Base-by-base conservation (phyloP, 2,797 vertebrate genomes). In the Potorous gilbertii region DNA sequence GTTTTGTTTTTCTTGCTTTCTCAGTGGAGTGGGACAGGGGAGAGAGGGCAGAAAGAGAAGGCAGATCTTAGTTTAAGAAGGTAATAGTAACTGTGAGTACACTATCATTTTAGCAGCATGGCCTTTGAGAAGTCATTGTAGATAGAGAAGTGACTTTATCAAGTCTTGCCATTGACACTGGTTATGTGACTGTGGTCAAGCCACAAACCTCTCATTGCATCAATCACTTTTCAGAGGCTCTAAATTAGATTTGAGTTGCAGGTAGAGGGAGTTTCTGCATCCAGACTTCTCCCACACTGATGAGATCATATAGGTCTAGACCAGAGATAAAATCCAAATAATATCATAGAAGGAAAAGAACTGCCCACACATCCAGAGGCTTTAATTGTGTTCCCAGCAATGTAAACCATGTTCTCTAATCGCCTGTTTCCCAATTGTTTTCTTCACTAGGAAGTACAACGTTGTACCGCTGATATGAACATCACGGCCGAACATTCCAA, bases 401-500 rank as follows among this genome's bases (percentile, higher is more conserved):
- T 89, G 46, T 4, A 40, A 89, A 40, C 46, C 87, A 89, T 24
- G 24, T 50, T 50, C 40, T 90, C 56, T 59, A 94, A n/a, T 40
- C 56, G 4, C 34, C 87, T 16, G 54, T 16, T 46, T 94, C 31
- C 62, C 55, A 21, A 56, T 28, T 59, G 28, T 95, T 97, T 97
- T 93, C 96, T 95, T 92, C 93, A 56, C 90, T 98, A 99, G 99
- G 99, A 99, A 98, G 99, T 99, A 98, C 99, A 99, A 56, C 99
- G 99, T 96, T 99, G 99, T 97, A 99, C 99, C 0, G 99, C 99
- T 0, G 99, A 99, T 98, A 99, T 99, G 99, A 99, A 99, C 99
- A 99, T 99, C 98, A 99, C 99, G 14, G 99, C 99, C 34, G 99
- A 99, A 98, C 99, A 99, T 98, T 99, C 99, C 98, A 99, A 99